Base-by-base conservation (phyloP, 2,888 invertebrate genomes). In the Leptopilina drosophilae region DNA sequence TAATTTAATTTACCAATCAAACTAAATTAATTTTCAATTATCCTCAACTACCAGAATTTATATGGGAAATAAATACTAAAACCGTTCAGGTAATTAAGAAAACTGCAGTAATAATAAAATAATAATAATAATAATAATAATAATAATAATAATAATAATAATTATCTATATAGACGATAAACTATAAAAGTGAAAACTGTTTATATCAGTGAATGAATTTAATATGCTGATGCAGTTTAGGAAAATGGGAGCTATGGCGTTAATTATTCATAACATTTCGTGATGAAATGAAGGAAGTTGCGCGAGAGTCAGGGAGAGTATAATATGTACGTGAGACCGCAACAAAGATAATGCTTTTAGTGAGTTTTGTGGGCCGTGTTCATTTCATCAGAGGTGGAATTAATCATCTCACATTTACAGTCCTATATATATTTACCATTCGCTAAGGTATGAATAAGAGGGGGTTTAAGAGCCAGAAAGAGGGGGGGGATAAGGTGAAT, bases 271-370 rank as follows among this genome's bases (percentile, higher is more conserved):
- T 33, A 26, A 33, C 33, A 69, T 26, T 69, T 53, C 53, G 53
- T 69, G 53, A 56, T 69, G n/a, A 69, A 53, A 69, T 56, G 26
- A 53, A 53, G 69, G 33, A 56, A 33, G 33, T 56, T 53, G 42
- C 33, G 49, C 26, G 53, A 69, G 14, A 12, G 46, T 64, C 40
- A 20, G 49, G 49, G 49, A 49, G 20, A 49, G 20, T n/a, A 49
- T 67, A 49, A 15, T 14, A 56, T 49, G 49, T 73, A 56, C 56
- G 33, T 56, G 56, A 53, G 20, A n/a, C 26, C n/a, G 73, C 56
- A 73, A 73, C 56, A 73, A 56, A 73, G 73, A 73, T 73, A 56
- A 56, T 73, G 73, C 73, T 73, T 73, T 56, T 73, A 56, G 14
- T 26, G 53, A 73, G 73, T 73, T 73, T 73, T 53, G 33, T 73